Conservation (phyloP, 2,888 invertebrate genomes). For the Ochropleura leucogaster region DNA sequence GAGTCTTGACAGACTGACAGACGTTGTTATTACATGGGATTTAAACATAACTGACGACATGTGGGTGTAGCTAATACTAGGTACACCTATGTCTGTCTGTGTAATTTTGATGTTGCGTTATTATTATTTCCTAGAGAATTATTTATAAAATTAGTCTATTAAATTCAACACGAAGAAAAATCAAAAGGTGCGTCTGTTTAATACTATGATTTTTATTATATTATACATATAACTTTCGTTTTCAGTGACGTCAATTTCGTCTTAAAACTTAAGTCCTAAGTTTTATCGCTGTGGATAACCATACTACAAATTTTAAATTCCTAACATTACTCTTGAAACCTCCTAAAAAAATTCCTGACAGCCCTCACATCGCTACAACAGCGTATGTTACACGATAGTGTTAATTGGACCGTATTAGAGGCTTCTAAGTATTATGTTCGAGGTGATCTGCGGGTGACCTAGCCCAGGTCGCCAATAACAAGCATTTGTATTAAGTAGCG, state of each 20-base stretch:
- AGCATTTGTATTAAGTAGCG: slow-evolving; percentile 51
- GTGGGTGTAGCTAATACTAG: too few species aligned
- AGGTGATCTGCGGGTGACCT: slow-evolving; percentile 79
- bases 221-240: neutral
- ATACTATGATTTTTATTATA: too few species aligned
- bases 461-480: slow-evolving; percentile 69
- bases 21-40: too few species aligned
- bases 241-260: neutral
- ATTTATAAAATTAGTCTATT: too few species aligned
- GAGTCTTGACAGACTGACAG: too few species aligned
- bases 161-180: too few species aligned
- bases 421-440: slow-evolving; percentile 72
- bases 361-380: slow-evolving; percentile 36
- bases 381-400: slow-evolving; percentile 65
- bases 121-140: too few species aligned
- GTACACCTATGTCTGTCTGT: too few species aligned
- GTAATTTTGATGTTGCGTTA: too few species aligned
- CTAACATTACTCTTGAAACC: neutral
- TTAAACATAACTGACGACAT: too few species aligned
- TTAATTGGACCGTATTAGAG: slow-evolving; percentile 76
- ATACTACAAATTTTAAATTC: neutral
- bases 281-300: neutral
- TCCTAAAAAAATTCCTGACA: slow-evolving; percentile 9
- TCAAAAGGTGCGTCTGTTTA: too few species aligned
- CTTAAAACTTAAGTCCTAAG: neutral